Percentiles rank a stretch among this genome's conserved stretches.
Evolutionary conservation across 2,888 invertebrate genomes (phyloP).

Genomic region (Lithodes maja): DNA sequence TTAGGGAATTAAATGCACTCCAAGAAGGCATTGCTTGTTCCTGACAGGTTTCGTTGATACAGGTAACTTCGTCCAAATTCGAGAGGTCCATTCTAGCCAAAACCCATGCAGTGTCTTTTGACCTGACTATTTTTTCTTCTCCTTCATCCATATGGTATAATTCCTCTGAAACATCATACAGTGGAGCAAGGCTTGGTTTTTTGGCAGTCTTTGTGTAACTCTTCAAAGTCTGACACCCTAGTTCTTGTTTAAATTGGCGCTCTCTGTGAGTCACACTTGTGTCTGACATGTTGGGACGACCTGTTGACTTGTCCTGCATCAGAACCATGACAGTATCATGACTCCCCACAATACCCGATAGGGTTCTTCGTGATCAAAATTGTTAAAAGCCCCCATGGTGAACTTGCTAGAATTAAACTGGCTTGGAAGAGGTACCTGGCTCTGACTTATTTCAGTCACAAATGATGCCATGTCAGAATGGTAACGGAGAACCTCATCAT

Average conservation of each 20-base stretch:
- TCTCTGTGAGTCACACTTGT: slow-evolving; percentile 5
- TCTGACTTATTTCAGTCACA: not conserved
- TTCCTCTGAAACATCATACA: slow-evolving; percentile 2
- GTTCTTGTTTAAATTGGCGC: slow-evolving; percentile 16
- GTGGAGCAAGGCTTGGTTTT: slow-evolving; percentile 4
- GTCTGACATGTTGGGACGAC: slow-evolving; percentile 27
- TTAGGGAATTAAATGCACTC: slow-evolving; percentile 18
- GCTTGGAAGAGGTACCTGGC: slow-evolving; percentile 21
- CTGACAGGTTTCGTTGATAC: not conserved
- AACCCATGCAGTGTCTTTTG: slow-evolving; percentile 6
- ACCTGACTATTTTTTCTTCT: not conserved
- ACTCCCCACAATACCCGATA: not conserved
- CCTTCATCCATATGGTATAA: slow-evolving; percentile 2
- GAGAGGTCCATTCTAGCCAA: slow-evolving; percentile 1
- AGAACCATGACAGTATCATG: slow-evolving; percentile 25
- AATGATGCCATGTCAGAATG: slow-evolving; percentile 26
- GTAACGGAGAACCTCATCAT: slow-evolving; percentile 32
- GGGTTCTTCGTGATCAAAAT: slow-evolving; percentile 27
- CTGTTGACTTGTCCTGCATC: slow-evolving; percentile 25
- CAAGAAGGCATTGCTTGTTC: slow-evolving; percentile 25
- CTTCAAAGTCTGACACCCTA: slow-evolving; percentile 8
- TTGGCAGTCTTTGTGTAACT: not conserved
- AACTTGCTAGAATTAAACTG: slow-evolving; percentile 3
- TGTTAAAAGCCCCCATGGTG: slow-evolving; percentile 26
- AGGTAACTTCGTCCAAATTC: slow-evolving; percentile 8